phyloP scores from a whole-genome alignment of 2,113 vertebrate species.

The Hippocampus comes region DNA sequence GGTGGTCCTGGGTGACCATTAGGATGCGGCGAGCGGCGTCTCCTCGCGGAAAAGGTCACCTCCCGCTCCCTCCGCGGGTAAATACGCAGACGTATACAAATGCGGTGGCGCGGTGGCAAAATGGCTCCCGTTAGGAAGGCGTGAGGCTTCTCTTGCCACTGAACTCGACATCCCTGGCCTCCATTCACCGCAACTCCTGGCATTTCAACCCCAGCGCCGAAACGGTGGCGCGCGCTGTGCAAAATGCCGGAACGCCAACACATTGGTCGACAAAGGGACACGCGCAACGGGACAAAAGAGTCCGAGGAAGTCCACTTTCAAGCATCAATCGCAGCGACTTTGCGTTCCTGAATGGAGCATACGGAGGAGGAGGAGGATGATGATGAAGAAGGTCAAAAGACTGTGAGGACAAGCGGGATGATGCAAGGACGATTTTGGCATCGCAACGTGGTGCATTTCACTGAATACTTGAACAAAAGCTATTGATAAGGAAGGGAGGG shows the following conservation, averaged over 20 bases:
- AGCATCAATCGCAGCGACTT: background rate
- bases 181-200: constrained; percentile 66
- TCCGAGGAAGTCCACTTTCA: background rate
- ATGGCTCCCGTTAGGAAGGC: constrained; percentile 77
- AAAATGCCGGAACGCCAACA: constrained; percentile 25
- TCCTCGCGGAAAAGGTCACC: constrained; percentile 75
- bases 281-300: no score
- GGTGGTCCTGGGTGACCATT: constrained; percentile 76
- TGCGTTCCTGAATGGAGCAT: no score
- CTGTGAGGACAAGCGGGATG: no score
- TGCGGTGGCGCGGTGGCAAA: constrained; percentile 67
- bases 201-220: constrained; percentile 56
- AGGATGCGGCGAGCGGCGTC: constrained; percentile 72
- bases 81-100: constrained; percentile 78
- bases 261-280: background rate
- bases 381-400: no score
- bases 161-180: constrained; percentile 65
- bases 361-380: no score
- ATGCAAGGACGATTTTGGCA: no score
- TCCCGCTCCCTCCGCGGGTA: constrained; percentile 63
- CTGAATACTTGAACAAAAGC: no score
- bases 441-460: no score
- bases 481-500: no score
- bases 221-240: constrained; percentile 26
- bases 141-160: constrained; percentile 66